Conservation (phyloP, 64 coral and sea anemone genomes). For the Pachyseris speciosa region DNA sequence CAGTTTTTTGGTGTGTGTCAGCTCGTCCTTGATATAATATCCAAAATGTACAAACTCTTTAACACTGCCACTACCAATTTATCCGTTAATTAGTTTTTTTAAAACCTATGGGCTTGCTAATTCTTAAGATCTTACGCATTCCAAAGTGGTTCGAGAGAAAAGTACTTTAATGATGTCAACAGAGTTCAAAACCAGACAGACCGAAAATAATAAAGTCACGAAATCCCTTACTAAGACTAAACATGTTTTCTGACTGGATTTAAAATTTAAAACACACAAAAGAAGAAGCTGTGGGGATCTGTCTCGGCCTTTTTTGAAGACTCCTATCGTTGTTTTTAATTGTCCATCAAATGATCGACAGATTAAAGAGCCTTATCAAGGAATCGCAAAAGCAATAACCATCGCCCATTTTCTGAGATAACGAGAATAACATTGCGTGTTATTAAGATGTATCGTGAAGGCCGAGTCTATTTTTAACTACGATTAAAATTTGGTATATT, state of each 20-base stretch:
- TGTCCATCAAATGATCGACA: not conserved
- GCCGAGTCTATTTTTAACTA: not conserved
- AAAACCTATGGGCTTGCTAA: too few species aligned
- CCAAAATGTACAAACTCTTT: too few species aligned
- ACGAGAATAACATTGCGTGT: not conserved
- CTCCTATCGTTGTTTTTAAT: not conserved
- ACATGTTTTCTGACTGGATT: not conserved
- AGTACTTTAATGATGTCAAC: too few species aligned
- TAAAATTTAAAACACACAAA: not conserved
- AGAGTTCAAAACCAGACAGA: not conserved
- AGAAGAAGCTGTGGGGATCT: not conserved
- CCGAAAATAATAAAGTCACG: not conserved
- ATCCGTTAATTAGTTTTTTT: too few species aligned
- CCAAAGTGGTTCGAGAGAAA: too few species aligned
- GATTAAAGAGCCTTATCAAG: slow-evolving; percentile 6
- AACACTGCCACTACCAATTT: too few species aligned
- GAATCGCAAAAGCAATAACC: not conserved
- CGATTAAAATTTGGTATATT: not conserved
- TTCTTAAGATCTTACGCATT: too few species aligned
- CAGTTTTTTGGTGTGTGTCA: too few species aligned
- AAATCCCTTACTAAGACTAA: not conserved
- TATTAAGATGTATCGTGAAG: not conserved
- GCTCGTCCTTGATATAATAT: too few species aligned
- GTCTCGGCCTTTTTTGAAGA: not conserved
- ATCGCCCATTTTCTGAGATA: not conserved